phyloP scores from a whole-genome alignment of 2,797 vertebrate species.

The Odontamblyopus rebecca region DNA sequence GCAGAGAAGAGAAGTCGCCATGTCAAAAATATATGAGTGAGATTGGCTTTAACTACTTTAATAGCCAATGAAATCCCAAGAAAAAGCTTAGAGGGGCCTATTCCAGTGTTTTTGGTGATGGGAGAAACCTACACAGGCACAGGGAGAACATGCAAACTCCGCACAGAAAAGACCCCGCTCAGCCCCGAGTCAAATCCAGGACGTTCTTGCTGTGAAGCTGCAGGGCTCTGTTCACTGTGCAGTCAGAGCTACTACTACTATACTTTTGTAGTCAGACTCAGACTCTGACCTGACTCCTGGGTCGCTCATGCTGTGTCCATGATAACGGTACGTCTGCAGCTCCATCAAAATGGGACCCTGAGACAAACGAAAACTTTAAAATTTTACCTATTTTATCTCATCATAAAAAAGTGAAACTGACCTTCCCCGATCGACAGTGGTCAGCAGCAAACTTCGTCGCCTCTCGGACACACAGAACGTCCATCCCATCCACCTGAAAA shows the following conservation, averaged over 20 bases:
- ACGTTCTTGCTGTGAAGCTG: background rate
- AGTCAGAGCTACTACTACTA: no score
- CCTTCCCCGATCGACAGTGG: conserved; percentile 90
- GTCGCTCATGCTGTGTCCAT: conserved; percentile 97
- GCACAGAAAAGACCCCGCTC: background rate
- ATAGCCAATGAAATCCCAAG: no score
- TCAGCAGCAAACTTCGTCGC: conserved; percentile 88
- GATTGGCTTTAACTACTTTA: background rate
- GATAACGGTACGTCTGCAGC: conserved; percentile 95
- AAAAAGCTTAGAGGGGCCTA: no score
- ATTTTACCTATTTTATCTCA: background rate
- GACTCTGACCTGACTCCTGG: conserved; percentile 88
- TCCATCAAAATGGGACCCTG: conserved; percentile 96
- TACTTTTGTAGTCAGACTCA: no score
- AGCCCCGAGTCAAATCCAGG: background rate
- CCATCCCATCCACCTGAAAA: conserved; percentile 92
- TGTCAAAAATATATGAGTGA: no score
- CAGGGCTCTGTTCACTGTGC: no score
- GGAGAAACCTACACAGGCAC: no score
- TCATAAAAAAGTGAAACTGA: conserved; percentile 51
- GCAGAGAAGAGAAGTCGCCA: background rate
- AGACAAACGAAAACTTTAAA: conserved; percentile 1
- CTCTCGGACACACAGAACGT: conserved; percentile 90
- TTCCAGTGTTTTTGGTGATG: no score
- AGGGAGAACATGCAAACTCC: no score